These are phyloP conservation scores for Cathartes aura DNA, from an alignment of 2,113 vertebrate species.

Conservation along the genomic window DNA sequence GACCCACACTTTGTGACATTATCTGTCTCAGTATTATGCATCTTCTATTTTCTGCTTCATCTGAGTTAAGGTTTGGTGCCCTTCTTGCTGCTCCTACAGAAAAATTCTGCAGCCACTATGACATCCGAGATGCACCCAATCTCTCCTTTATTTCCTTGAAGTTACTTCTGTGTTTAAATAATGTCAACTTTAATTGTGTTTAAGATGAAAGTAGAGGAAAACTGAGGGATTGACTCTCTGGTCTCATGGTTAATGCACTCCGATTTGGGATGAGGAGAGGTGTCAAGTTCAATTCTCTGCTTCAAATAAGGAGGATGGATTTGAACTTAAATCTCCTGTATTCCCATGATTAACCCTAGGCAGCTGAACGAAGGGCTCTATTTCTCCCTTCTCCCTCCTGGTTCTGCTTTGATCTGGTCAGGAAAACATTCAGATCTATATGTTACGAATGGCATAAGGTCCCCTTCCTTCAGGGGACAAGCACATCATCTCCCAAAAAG, in stretches of 20 bases:
- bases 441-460: too few relatives aligned
- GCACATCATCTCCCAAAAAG: background rate
- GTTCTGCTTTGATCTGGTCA: background rate
- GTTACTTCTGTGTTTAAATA: background rate
- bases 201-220: background rate
- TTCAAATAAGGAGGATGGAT: slow-evolving; percentile 36
- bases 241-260: slow-evolving; percentile 17
- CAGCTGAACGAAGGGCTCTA: background rate
- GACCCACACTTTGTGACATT: background rate
- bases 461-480: background rate
- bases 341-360: slow-evolving; percentile 1
- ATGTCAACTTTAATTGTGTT: slow-evolving; percentile 11
- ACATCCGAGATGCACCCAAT: background rate
- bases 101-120: background rate
- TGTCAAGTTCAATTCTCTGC: slow-evolving; percentile 57
- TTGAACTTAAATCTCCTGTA: slow-evolving; percentile 19
- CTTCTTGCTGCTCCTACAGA: background rate
- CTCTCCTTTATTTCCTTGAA: background rate
- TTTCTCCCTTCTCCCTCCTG: background rate
- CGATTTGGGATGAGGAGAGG: background rate
- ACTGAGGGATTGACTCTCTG: slow-evolving; percentile 10
- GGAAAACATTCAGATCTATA: background rate
- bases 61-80: background rate
- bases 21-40: background rate
- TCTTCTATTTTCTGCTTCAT: background rate